Percentiles rank a stretch among this genome's conserved stretches.
Evolutionary conservation across 2,797 vertebrate species (phyloP).

Genomic region (Xiphophorus birchmanni): DNA sequence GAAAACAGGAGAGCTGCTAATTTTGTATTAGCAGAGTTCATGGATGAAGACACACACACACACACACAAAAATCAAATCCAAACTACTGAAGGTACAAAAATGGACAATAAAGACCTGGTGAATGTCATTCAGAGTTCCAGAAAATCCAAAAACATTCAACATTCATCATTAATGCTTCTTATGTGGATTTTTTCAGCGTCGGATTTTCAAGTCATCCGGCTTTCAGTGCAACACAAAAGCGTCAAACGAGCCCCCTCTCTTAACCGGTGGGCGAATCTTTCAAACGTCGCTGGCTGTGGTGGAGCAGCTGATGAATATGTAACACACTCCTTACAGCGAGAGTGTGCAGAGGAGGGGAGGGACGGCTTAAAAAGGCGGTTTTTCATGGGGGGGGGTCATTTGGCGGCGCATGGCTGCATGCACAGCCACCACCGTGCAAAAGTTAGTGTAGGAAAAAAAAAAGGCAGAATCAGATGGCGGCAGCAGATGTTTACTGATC

Average conservation of each 20-base stretch:
- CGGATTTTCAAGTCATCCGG: background rate
- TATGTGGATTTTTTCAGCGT: background rate
- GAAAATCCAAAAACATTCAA: background rate
- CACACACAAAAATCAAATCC: background rate
- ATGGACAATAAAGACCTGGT: background rate
- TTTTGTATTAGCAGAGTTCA: background rate
- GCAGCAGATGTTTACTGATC: conserved; percentile 77
- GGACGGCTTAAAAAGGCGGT: conserved; percentile 1
- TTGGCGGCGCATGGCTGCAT: conserved; percentile 24
- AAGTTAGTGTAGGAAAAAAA: conserved; percentile 30
- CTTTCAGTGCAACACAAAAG: background rate
- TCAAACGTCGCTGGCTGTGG: conserved; percentile 67
- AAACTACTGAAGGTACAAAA: background rate
- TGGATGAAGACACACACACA: background rate
- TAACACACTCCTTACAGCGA: conserved; percentile 55
- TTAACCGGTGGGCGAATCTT: conserved; percentile 62
- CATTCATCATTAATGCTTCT: background rate
- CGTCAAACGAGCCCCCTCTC: background rate
- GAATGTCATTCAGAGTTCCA: background rate
- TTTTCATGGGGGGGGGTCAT: conserved; percentile 4
- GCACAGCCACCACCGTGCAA: conserved; percentile 14
- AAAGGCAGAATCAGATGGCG: conserved; percentile 29
- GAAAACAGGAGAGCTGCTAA: background rate
- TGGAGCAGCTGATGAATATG: conserved; percentile 73
- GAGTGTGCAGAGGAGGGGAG: background rate